Evolutionary conservation across 2,113 vertebrate species (phyloP).

Genomic region (Choloepus hoffmanni): DNA sequence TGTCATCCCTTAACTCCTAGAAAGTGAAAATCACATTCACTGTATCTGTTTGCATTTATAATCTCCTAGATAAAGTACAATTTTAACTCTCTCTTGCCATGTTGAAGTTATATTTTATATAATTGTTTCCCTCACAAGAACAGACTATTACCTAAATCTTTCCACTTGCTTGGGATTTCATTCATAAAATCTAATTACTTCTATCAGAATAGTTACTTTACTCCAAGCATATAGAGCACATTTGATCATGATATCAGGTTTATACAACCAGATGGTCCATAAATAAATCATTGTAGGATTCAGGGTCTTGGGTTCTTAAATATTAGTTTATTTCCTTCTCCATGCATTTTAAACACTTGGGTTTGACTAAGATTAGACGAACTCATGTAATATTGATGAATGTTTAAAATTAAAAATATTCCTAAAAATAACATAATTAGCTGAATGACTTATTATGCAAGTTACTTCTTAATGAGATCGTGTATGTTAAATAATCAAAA

Average conservation of each 20-base stretch:
- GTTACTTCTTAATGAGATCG: not conserved
- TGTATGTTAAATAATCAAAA: not conserved
- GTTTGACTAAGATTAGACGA: slow-evolving; percentile 22
- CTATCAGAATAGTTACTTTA: slow-evolving; percentile 32
- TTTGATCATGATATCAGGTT: slow-evolving; percentile 40
- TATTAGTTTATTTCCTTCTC: slow-evolving; percentile 4
- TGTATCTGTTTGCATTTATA: not conserved
- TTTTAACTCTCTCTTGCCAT: not conserved
- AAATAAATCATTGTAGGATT: slow-evolving; percentile 67
- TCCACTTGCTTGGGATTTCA: not conserved
- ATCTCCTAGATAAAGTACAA: not conserved
- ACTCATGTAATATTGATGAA: slow-evolving; percentile 47
- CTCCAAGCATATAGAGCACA: not conserved
- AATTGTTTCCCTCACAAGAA: not conserved
- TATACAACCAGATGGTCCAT: slow-evolving; percentile 65
- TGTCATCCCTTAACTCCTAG: not conserved
- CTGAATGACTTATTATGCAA: not conserved
- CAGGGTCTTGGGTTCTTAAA: slow-evolving; percentile 16
- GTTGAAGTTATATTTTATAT: not conserved
- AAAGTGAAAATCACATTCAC: slow-evolving; percentile 15
- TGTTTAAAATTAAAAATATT: slow-evolving; percentile 33
- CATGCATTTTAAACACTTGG: slow-evolving; percentile 35
- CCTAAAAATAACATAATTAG: slow-evolving; percentile 10
- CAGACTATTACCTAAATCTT: not conserved
- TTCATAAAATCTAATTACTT: slow-evolving; percentile 41